Base-by-base conservation (phyloP, 2,797 vertebrate species). In the Gallinago stenura region DNA sequence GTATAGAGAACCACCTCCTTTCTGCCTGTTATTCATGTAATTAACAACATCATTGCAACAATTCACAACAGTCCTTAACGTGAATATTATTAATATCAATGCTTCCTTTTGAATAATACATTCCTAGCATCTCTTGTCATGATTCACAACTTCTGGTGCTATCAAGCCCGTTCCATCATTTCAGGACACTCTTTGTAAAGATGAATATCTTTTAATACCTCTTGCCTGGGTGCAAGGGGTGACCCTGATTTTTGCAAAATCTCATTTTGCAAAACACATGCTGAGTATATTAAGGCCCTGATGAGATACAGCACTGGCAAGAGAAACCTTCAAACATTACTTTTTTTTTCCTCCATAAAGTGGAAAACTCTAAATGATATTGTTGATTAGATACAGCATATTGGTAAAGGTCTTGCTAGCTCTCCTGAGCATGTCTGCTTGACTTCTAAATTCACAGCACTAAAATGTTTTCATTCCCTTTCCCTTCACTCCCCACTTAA, bases 391-490 rank as follows among this genome's bases (percentile, higher is more conserved):
- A 86, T 95, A 78, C 80, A 92, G 81, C 83, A 61, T 90, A 91
- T 92, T 91, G 90, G 79, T 91, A 88, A 96, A 90, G 87, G 93
- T 95, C 91, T 97, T 76, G 37, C 84, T 92, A 89, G 84, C 77
- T 91, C 69, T 81, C 87, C 94, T 92, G 86, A 89, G 81, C 30
- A n/a, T 79, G 93, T 95, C 93, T 96, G 80, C 81, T 93, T 93
- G 92, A 90, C 94, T 95, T 95, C 92, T 93, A 90, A 97, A 96
- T 95, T 97, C 76, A 83, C 91, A 86, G 87, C 87, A 89, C 84
- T 94, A 96, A 93, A 97, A 88, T 95, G 85, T 85, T 97, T 93
- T 93, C 92, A 96, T 96, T 94, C 81, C 87, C 72, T 83, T 93
- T 89, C 43, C 90, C 94, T 97, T 97, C 93, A 37, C 91, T 95